phyloP scores from a whole-genome alignment of 2,113 vertebrate genomes.

The Amia ocellicauda region DNA sequence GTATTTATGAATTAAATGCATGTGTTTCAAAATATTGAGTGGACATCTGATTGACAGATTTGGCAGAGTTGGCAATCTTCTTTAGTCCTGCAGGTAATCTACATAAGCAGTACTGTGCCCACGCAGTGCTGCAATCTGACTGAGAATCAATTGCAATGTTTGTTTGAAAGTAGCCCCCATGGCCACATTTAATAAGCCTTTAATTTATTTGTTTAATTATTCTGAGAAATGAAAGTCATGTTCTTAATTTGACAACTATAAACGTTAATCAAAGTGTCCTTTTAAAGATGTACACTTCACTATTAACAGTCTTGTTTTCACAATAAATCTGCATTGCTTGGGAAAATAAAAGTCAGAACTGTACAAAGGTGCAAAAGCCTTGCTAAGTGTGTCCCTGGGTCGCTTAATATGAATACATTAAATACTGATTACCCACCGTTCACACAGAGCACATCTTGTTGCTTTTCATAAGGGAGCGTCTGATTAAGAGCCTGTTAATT shows the following conservation, averaged over 20 bases:
- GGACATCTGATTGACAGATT: too few relatives aligned
- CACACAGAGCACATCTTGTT: too few relatives aligned
- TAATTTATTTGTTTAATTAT: too few relatives aligned
- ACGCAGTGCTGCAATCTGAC: neutral
- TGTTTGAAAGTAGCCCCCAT: neutral
- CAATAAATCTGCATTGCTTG: neutral
- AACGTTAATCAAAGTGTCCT: conserved; percentile 12
- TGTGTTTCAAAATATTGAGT: too few relatives aligned
- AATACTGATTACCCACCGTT: neutral
- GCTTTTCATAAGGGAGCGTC: neutral
- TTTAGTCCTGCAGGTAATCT: neutral
- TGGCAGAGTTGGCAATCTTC: neutral
- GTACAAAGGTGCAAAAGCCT: neutral
- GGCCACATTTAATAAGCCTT: neutral
- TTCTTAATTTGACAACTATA: neutral
- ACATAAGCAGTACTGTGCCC: neutral
- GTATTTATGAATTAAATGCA: too few relatives aligned
- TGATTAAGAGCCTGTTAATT: neutral
- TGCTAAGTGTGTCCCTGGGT: neutral
- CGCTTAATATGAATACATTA: neutral
- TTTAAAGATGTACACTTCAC: conserved; percentile 11
- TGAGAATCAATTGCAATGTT: conserved; percentile 11
- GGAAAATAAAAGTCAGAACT: neutral
- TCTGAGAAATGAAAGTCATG: neutral
- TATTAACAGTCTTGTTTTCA: neutral